A percentile compares a stretch with the other conserved stretches of the same genome.
Evolutionary conservation across 2,113 vertebrate genomes (phyloP).

Genomic region (Gymnocephalus cernua): DNA sequence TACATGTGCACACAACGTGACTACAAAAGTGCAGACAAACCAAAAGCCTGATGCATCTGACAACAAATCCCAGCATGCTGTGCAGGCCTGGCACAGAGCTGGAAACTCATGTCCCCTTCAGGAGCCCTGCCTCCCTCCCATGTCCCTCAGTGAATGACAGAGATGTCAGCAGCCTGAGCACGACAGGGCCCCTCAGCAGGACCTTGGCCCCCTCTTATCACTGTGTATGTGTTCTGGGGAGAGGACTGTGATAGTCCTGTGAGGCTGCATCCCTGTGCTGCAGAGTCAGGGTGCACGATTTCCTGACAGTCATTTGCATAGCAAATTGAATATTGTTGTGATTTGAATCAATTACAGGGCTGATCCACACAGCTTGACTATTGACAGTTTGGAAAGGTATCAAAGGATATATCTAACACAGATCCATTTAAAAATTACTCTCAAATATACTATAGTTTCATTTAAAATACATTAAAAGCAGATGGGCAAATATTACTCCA

Average conservation of each 20-base stretch:
- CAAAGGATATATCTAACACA: not conserved
- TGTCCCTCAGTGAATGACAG: constrained; percentile 22
- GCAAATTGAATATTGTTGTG: constrained; percentile 59
- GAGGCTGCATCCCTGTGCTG: not conserved
- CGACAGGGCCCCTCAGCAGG: constrained; percentile 19
- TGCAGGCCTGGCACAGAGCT: constrained; percentile 12
- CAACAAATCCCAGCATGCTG: constrained; percentile 38
- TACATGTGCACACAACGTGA: not conserved
- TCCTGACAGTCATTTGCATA: constrained; percentile 71
- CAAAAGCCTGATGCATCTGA: constrained; percentile 1
- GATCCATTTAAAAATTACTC: not conserved
- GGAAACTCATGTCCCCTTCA: constrained; percentile 25
- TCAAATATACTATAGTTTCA: not conserved
- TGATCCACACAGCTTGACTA: not conserved
- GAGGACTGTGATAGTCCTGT: not conserved
- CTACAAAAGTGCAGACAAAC: constrained; percentile 4
- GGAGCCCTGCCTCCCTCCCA: constrained; percentile 8
- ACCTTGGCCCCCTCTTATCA: constrained; percentile 72
- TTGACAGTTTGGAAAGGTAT: constrained; percentile 15
- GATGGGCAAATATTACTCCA: not conserved
- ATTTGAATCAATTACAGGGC: constrained; percentile 53
- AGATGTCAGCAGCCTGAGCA: constrained; percentile 19
- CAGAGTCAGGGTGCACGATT: constrained; percentile 31
- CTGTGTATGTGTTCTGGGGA: constrained; percentile 13
- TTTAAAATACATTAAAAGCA: not conserved